Conservation (phyloP, 1,140 invertebrate species). For the Kradibia gibbosae region DNA sequence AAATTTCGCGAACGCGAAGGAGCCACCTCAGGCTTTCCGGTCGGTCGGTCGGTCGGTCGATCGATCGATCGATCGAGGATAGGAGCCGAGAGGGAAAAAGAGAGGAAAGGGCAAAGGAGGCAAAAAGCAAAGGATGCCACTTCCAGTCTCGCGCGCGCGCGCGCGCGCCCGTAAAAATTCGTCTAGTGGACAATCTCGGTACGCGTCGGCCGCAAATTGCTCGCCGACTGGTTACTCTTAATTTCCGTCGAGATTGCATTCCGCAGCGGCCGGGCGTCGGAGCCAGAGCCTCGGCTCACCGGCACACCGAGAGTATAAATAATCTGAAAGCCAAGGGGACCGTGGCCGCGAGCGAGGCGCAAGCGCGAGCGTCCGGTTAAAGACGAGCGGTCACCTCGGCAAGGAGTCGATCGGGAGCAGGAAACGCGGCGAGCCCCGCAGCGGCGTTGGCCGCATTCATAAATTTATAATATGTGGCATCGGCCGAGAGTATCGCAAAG, state of each 20-base stretch:
- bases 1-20: background rate
- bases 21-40: background rate
- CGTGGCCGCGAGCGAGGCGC: background rate
- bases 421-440: slow-evolving; percentile 36
- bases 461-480: too few species aligned
- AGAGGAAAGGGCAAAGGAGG: background rate
- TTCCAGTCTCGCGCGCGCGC: background rate
- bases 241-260: slow-evolving; percentile 24
- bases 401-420: slow-evolving; percentile 24
- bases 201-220: slow-evolving; percentile 19
- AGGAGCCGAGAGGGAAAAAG: background rate
- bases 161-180: background rate
- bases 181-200: background rate
- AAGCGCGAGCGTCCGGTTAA: background rate
- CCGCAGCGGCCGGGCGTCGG: background rate
- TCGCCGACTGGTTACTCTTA: slow-evolving; percentile 44
- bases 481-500: too few species aligned
- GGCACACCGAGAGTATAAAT: background rate
- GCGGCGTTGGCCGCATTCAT: too few species aligned
- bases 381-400: background rate
- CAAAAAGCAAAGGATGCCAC: background rate
- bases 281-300: background rate
- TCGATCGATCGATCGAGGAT: background rate
- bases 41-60: background rate
- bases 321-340: slow-evolving; percentile 10